Base-by-base conservation (phyloP, 1,140 invertebrate genomes). In the Drosophila ercepeae region DNA sequence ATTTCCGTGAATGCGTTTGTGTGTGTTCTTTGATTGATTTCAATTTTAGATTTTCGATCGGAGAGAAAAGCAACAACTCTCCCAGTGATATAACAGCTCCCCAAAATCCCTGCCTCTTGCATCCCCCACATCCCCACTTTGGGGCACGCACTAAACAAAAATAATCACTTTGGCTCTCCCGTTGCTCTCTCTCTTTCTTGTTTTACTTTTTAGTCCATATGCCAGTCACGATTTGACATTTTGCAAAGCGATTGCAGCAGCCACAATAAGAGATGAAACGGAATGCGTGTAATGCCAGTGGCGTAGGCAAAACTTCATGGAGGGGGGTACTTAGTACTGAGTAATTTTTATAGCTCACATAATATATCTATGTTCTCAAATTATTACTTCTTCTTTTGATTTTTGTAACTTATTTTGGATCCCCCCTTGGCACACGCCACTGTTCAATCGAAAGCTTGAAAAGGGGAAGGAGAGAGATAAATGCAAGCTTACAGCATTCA, bases 11-110 rank as follows among this genome's bases (percentile, higher is more conserved):
- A 21, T 39, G 34, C 23, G 18, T 21, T 27, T 25, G 36, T 53
- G 7, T 68, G 19, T 44, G 34, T 45, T 44, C 48, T 13, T 49
- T 65, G 76, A 81, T 69, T 75, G 55, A 73, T 69, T 76, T 79
- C 54, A 50, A 67, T 72, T 84, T 75, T 45, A 72, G 71, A 84
- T 39, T 39, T 39, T 39, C 39, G 16, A 42, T 42, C 16, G 11
- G 16, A 13, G 16, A 19, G 1, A 39, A 7, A 39, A 39, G 1
- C 75, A 50, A 32, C 44, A 57, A 74, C 61, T 61, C 70, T 53
- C 16, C 29, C 54, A 71, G 44, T 84, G 75, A 84, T 64, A 74
- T 84, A 84, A 84, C 71, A 64, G 16, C 63, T 42, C 18, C 45
- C 23, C 39, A 3, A 4, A 11, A 8, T 11, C 4, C 6, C 9